Evolutionary conservation across 1,140 invertebrate genomes (phyloP), one percentile per base, ranked within the genome.

Genomic region (Battus philenor): DNA sequence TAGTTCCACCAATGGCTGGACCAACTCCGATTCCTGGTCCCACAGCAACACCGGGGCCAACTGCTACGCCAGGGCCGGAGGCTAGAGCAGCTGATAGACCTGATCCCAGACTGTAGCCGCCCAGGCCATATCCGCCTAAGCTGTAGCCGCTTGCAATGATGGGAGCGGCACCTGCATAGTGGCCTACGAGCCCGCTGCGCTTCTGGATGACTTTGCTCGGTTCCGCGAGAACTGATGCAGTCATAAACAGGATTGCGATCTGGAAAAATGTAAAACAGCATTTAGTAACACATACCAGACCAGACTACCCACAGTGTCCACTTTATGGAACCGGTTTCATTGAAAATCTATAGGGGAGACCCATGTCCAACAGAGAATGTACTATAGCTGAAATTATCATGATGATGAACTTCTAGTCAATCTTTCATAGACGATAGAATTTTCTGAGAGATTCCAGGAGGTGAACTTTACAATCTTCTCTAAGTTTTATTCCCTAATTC

Each of bases 141-240:
- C 59, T 43, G 10, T 49, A 9, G 6, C 67, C 59, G 27, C 59
- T 39, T 7, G 47, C 12, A 1, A 54, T 5, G 11, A 54, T 15
- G 8, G 55, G 48, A 2, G 46, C 53, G 7, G 39, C 33, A 1
- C 13, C 59, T 7, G 68, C 76, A 18, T 73, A 70, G 27, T 82
- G 76, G 1, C 80, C 80, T 2, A 78, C 69, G 0, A 81, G 41
- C n/a, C 80, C 80, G 44, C 80, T 84, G 7, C 80, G 72, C 45
- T 84, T 84, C 41, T 81, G 65, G 4, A 81, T 50, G 38, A 81
- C 77, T 67, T 84, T 84, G 50, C 66, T 77, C 29, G 80, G 76
- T 56, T 80, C 77, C 0, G 66, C 80, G 0, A 84, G 59, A 65
- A 77, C 80, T 50, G 76, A 61, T 18, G 68, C 70, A 34, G 69